Base-by-base conservation (phyloP, 2,888 invertebrate species). In the Caenorhabditis wallacei region DNA sequence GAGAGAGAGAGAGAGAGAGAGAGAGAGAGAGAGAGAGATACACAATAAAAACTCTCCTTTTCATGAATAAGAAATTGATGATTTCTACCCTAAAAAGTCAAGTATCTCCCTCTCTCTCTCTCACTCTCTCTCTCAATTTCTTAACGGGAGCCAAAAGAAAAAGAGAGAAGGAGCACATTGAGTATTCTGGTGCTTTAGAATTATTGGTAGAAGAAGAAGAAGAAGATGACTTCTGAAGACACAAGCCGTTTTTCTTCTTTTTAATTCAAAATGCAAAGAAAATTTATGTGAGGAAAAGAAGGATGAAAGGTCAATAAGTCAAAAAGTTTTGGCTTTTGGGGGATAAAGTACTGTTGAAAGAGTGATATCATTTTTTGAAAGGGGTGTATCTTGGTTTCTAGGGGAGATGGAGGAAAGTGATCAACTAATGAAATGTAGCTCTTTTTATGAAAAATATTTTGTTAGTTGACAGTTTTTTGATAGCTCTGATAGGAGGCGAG, bases 181-280 rank as follows among this genome's bases (percentile, higher is more conserved):
- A 66, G 51, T 66, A 66, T 66, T 66, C 66, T 66, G 66, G 66
- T 66, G 66, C 66, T 66, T 66, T 66, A 66, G 66, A 66, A 66
- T 66, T 66, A 66, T 66, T 66, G 66, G 66, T 24, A 35, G 35
- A 56, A 13, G 30, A 56, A 13, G 51, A 26, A 16, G 63, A 64
- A 46, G 43, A 51, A 18, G 66, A 13, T 35, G 40, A 37, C 43
- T 61, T 56, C 56, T 35, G 56, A 48, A 48, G 18, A 5, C 48
- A 48, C 61, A 37, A 66, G 53, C 53, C 37, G 37, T 66, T 53
- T 13, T 10, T 53, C 24, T 24, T 61, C 43, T 26, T n/a, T 61
- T 7, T 13, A 40, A 56, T 43, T 26, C 26, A 61, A 61, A 61
- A 61, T 61, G 61, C 61, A 61, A 61, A 43, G 61, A 8, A 30